Conservation (phyloP, 2,888 invertebrate genomes). For the Drosophila acutilabella region DNA sequence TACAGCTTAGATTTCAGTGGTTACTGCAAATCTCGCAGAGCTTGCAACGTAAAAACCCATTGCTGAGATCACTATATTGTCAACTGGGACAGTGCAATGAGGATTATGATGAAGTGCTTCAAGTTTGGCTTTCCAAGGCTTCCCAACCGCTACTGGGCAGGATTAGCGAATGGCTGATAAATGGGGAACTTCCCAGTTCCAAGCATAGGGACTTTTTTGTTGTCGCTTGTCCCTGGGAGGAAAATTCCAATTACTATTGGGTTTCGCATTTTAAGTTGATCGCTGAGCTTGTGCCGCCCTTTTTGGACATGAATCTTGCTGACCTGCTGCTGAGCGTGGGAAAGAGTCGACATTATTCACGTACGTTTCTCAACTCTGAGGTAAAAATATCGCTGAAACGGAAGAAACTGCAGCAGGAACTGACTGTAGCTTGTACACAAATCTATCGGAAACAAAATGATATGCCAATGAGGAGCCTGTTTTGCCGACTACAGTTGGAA, state of each 20-base stretch:
- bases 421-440: slow-evolving; percentile 9
- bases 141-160: slow-evolving; percentile 23
- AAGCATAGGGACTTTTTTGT: slow-evolving; percentile 34
- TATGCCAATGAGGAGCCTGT: slow-evolving; percentile 20
- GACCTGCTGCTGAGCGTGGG: slow-evolving; percentile 41
- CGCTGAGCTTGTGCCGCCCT: slow-evolving; percentile 28
- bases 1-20: slow-evolving; percentile 33
- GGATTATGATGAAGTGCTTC: slow-evolving; percentile 12
- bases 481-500: slow-evolving; percentile 14
- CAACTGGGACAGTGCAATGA: slow-evolving; percentile 18
- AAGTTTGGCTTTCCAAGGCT: slow-evolving; percentile 34
- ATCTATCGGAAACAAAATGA: slow-evolving; percentile 18
- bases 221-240: neutral
- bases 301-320: slow-evolving; percentile 20
- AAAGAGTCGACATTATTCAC: slow-evolving; percentile 25
- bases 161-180: slow-evolving; percentile 39
- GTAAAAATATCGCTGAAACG: neutral
- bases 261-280: slow-evolving; percentile 27
- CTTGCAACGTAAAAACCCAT: neutral
- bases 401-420: slow-evolving; percentile 5
- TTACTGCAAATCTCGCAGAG: slow-evolving; percentile 20
- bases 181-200: slow-evolving; percentile 21
- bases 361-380: slow-evolving; percentile 10
- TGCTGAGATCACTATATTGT: slow-evolving; percentile 31
- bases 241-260: slow-evolving; percentile 35